Evolutionary conservation across 92 coral and sea anemone species (phyloP).

Genomic region (Parazoanthus swiftii): DNA sequence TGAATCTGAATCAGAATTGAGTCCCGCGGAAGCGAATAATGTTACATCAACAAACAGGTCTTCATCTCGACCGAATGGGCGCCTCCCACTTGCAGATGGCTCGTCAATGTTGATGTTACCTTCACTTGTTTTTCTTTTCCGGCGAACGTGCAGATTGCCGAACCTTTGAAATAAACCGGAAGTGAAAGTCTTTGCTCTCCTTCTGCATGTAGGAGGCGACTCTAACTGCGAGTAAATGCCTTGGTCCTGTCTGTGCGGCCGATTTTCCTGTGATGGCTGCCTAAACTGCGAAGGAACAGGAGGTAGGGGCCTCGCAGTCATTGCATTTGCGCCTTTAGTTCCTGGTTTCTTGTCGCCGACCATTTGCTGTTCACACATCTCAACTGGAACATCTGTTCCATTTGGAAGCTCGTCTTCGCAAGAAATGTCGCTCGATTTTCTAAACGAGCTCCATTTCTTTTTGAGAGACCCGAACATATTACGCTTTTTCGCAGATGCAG

Average conservation of each 20-base stretch:
- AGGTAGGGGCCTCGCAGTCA: constrained; percentile 15
- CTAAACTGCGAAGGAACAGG: constrained; percentile 4
- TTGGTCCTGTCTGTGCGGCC: not conserved
- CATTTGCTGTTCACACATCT: not conserved
- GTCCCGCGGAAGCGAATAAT: not conserved
- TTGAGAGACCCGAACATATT: not conserved
- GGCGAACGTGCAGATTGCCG: constrained; percentile 22
- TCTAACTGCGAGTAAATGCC: not conserved
- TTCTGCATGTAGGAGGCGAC: not conserved
- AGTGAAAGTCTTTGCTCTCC: constrained; percentile 27
- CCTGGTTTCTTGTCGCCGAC: not conserved
- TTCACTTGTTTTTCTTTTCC: constrained; percentile 18
- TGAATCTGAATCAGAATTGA: not conserved
- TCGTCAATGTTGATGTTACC: not conserved
- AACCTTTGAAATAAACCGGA: constrained; percentile 30
- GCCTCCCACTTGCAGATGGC: not conserved
- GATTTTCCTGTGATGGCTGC: not conserved
- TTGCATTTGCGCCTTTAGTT: not conserved
- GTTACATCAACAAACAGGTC: not conserved
- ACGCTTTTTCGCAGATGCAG: not conserved
- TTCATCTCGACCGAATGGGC: not conserved
- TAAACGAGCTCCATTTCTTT: constrained; percentile 16
- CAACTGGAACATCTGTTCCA: not conserved
- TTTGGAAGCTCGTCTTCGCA: not conserved
- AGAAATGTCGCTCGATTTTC: not conserved